Base-by-base conservation (phyloP, 2,113 vertebrate genomes). In the Corythaeola cristata region DNA sequence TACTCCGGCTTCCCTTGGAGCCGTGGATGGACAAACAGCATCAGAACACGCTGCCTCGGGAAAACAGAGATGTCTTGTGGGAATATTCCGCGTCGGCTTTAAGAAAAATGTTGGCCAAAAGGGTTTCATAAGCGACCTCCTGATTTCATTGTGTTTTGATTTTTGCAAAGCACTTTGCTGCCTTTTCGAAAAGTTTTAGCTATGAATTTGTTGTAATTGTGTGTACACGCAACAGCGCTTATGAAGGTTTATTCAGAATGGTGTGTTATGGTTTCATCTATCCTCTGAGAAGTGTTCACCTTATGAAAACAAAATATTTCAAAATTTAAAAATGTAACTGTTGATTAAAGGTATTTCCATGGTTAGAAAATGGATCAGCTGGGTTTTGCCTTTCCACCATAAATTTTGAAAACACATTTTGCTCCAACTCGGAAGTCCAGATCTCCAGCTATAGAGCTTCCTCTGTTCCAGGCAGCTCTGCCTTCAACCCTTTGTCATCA, bases 31-130 rank as follows among this genome's bases (percentile, higher is more conserved):
- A 73, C 50, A 35, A 28, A 35, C 26, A 20, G 50, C 67, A 60
- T 15, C 63, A 39, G 44, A 68, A 88, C 62, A 16, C 0, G 15
- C 47, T 78, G 84, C 68, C 33, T 49, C 68, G 28, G 4, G 77
- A 71, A 71, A 87, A 55, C 30, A 1, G 1, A 55, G 21, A 12
- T 21, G 12, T 3, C 52, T 41, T 17, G 21, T 24, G 60, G 56
- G 64, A 77, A 50, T 11, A 15, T 32, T 59, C 53, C 21, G 9
- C 47, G 68, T 23, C 35, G 13, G 37, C 28, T 84, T 52, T 45
- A 67, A 71, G 60, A 55, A 71, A 77, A 73, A 55, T 7, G 15
- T 4, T 1, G 22, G 33, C 9, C 0, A 0, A 37, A 85, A 85
- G 15, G 11, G 15, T 59, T 87, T 81, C 18, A 32, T 45, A 52